Conservation (phyloP, 2,113 vertebrate genomes). For the Callaeas wilsoni region DNA sequence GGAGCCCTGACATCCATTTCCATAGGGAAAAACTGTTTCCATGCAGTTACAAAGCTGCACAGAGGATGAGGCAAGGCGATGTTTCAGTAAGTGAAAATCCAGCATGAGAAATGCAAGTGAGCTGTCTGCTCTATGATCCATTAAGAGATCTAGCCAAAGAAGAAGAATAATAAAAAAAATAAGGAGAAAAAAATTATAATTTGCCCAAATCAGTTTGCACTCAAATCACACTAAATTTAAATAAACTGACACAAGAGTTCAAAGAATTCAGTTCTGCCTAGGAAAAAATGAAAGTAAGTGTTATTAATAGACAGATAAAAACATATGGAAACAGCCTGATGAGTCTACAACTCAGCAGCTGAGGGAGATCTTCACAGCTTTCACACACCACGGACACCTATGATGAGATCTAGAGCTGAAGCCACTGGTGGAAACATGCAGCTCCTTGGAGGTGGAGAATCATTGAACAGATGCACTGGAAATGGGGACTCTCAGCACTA, state of each 20-base stretch:
- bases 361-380: background rate
- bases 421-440: fast-evolving
- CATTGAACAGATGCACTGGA: fast-evolving
- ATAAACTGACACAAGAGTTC: background rate
- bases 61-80: background rate
- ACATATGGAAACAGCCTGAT: background rate
- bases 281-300: background rate
- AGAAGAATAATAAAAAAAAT: background rate
- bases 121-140: background rate
- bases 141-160: background rate
- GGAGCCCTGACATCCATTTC: background rate
- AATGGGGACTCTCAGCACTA: fast-evolving
- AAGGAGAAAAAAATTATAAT: background rate
- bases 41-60: background rate
- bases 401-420: background rate
- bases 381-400: background rate
- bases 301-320: background rate
- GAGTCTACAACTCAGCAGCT: background rate
- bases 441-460: background rate
- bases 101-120: background rate
- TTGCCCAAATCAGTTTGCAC: background rate
- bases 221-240: slow-evolving; percentile 11
- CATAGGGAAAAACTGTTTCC: background rate
- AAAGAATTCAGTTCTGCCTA: background rate
- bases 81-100: background rate